Evolutionary conservation across 2,113 vertebrate genomes (phyloP).

Genomic region (Elachura formosa): DNA sequence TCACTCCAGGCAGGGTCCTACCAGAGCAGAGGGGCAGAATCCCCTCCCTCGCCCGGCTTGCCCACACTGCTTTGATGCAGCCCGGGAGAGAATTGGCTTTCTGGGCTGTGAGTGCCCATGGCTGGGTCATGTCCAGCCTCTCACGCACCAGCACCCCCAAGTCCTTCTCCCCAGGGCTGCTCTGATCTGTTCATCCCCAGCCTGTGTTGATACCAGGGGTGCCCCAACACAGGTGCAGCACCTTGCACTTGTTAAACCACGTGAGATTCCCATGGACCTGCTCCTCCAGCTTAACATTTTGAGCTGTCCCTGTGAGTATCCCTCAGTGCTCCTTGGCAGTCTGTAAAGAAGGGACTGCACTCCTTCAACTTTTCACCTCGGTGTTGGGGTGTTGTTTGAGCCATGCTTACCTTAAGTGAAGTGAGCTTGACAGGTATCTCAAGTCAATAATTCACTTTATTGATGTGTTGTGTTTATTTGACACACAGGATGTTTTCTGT

Average conservation of each 20-base stretch:
- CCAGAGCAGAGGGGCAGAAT: neutral
- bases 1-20: accelerated
- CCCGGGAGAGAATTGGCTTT: accelerated
- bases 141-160: no score
- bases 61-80: accelerated
- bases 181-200: neutral
- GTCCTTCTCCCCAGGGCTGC: neutral
- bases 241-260: neutral
- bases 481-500: neutral
- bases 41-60: neutral
- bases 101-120: neutral
- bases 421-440: neutral
- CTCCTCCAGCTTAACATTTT: neutral
- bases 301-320: neutral
- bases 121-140: neutral
- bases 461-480: neutral
- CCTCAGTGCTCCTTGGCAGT: neutral
- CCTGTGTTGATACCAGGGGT: accelerated
- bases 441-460: neutral
- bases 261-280: neutral
- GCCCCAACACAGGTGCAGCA: neutral
- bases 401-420: neutral
- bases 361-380: neutral
- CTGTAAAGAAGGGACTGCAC: neutral
- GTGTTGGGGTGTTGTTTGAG: neutral